Percentiles rank a stretch among this genome's conserved stretches.
Evolutionary conservation across 2,888 invertebrate genomes (phyloP).

Genomic region (Eupithecia tripunctaria): DNA sequence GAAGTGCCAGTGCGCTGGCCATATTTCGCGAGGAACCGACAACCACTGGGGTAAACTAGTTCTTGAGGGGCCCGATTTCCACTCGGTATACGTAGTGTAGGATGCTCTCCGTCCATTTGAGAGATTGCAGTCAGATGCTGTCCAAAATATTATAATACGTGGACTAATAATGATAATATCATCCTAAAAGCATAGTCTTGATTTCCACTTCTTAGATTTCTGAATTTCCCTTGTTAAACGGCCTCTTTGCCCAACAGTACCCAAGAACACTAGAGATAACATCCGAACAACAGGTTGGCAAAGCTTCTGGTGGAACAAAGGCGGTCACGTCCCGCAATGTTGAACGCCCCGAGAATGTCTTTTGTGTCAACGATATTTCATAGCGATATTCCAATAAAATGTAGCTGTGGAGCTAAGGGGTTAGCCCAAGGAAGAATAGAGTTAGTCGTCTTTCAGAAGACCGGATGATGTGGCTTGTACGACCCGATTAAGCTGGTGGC

Average conservation of each 20-base stretch:
- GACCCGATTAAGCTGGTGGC: no score
- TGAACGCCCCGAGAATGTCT: constrained; percentile 28
- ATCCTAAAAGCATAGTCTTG: not conserved
- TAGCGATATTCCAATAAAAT: constrained; percentile 12
- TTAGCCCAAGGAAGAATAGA: not conserved
- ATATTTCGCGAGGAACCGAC: no score
- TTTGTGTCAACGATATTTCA: constrained; percentile 28
- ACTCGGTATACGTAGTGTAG: no score
- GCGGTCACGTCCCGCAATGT: constrained; percentile 27
- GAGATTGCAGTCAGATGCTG: no score
- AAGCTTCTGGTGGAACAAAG: constrained; percentile 36
- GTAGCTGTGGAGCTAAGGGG: constrained; percentile 1
- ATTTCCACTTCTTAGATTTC: not conserved
- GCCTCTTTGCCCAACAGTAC: constrained; percentile 14
- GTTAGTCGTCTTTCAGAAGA: not conserved
- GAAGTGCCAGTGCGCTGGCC: no score
- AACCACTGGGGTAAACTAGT: no score
- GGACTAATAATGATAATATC: no score
- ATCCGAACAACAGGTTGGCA: constrained; percentile 39
- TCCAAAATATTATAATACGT: no score
- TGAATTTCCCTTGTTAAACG: not conserved
- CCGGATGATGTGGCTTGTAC: not conserved
- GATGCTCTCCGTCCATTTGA: no score
- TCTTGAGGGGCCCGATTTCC: no score
- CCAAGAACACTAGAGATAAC: constrained; percentile 33